Percentiles rank a stretch among this genome's conserved stretches.
Conservation (phyloP, 2,888 invertebrate genomes). For the Endotricha flammealis region DNA sequence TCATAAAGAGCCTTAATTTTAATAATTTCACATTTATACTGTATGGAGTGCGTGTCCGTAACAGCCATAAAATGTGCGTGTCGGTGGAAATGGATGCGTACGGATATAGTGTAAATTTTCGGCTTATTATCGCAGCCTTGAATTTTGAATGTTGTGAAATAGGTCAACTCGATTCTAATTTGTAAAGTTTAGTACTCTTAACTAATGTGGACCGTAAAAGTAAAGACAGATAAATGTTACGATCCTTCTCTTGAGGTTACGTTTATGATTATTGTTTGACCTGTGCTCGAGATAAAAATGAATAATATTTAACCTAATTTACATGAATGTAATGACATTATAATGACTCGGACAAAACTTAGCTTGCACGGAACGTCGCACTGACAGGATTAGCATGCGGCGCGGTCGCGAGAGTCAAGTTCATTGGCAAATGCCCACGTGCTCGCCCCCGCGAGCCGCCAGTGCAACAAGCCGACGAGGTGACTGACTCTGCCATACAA, state of each 20-base stretch:
- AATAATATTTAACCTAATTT: no score
- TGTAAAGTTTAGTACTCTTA: background rate
- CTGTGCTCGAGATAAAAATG: no score
- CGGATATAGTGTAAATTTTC: slow-evolving; percentile 58
- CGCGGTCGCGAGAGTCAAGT: slow-evolving; percentile 51
- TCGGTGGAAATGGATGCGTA: slow-evolving; percentile 53
- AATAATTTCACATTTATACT: slow-evolving; percentile 58
- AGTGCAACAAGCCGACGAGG: slow-evolving; percentile 37
- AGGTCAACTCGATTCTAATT: slow-evolving; percentile 33
- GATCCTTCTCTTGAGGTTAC: no score
- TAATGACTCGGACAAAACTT: no score
- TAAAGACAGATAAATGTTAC: no score
- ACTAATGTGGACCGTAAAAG: no score
- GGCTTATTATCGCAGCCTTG: slow-evolving; percentile 56
- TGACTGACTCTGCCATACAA: slow-evolving; percentile 58
- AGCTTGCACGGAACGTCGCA: slow-evolving; percentile 19
- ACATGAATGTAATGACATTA: no score
- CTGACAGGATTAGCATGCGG: slow-evolving; percentile 50
- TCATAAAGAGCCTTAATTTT: slow-evolving; percentile 53
- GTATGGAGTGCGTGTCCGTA: slow-evolving; percentile 55
- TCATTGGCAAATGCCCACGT: slow-evolving; percentile 70
- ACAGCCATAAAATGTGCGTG: slow-evolving; percentile 59
- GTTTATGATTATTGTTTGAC: no score
- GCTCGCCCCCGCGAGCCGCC: slow-evolving; percentile 51
- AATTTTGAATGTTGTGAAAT: slow-evolving; percentile 44